Conservation (phyloP, 1,140 invertebrate species). For the Drosophila lacteicornis region DNA sequence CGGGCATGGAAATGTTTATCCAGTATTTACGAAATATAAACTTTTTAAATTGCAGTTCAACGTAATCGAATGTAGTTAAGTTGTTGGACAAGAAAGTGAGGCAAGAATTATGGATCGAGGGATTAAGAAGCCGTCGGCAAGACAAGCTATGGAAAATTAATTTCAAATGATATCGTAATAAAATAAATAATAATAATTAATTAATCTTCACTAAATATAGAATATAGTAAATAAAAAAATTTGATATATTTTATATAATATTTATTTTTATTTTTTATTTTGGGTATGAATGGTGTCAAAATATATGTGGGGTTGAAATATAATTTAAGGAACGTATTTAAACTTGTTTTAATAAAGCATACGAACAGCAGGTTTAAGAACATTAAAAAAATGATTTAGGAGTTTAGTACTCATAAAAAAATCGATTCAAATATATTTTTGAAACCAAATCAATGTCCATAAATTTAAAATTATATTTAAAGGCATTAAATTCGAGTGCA, state of each 20-base stretch:
- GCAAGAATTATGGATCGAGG: not conserved
- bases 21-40: constrained; percentile 12
- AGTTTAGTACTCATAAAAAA: not conserved
- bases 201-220: too few relatives aligned
- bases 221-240: too few relatives aligned
- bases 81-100: constrained; percentile 4
- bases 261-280: not conserved
- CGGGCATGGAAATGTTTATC: constrained; percentile 9
- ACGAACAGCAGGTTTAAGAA: not conserved
- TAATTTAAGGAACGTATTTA: not conserved
- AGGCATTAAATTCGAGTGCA: not conserved
- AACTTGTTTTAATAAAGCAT: not conserved
- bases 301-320: too few relatives aligned
- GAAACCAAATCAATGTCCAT: not conserved
- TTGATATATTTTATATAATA: too few relatives aligned
- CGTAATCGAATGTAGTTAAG: not conserved
- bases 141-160: not conserved
- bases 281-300: not conserved
- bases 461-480: not conserved
- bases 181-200: not conserved
- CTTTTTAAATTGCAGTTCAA: constrained; percentile 14
- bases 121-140: constrained; percentile 25
- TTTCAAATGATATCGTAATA: not conserved
- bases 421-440: not conserved
- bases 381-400: not conserved